Percentiles rank a stretch among this genome's conserved stretches.
These are phyloP conservation scores for Smithornis capensis DNA, from an alignment of 2,113 vertebrate genomes.

Conservation along the genomic window DNA sequence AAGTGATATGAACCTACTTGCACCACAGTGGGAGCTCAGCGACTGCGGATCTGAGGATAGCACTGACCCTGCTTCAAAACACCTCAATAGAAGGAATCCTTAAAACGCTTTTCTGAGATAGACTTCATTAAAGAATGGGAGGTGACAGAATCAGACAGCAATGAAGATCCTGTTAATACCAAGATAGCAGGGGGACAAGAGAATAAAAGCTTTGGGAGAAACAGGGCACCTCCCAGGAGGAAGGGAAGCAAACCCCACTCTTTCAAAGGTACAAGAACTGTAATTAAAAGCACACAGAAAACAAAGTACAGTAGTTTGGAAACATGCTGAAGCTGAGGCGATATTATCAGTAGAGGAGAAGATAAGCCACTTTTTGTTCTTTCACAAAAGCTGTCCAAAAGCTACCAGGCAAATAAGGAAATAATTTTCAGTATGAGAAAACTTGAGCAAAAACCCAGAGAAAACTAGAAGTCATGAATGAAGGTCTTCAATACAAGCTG, in stretches of 20 bases:
- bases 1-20: background rate
- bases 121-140: background rate
- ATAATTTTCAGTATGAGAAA: background rate
- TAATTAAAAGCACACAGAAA: background rate
- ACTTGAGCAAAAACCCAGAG: background rate
- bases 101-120: background rate
- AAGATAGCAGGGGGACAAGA: background rate
- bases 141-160: background rate
- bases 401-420: background rate
- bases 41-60: background rate
- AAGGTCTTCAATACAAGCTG: background rate
- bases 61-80: background rate
- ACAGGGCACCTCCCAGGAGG: background rate
- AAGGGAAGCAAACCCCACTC: background rate
- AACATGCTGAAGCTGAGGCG: background rate
- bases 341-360: background rate
- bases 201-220: background rate
- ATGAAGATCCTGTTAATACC: background rate
- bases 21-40: rapidly evolving
- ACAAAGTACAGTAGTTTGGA: background rate
- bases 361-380: background rate
- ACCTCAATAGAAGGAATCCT: background rate
- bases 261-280: background rate
- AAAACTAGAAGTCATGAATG: background rate
- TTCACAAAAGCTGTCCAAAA: background rate